phyloP scores from a whole-genome alignment of 2,888 invertebrate species.

The Acanthopleura granulata region DNA sequence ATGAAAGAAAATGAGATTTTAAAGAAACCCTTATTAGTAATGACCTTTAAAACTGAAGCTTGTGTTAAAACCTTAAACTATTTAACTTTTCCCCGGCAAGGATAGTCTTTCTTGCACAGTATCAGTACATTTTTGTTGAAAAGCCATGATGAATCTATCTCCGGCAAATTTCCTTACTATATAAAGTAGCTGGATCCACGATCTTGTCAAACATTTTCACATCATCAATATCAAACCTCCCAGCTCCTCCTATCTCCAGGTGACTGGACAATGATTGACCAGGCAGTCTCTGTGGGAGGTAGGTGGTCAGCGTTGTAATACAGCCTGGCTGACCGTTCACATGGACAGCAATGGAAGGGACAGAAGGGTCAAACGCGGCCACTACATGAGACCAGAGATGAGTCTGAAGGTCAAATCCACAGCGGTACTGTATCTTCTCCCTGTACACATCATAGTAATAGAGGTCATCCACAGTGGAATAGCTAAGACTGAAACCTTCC shows the following conservation, averaged over 20 bases:
- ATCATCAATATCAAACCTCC: conserved; percentile 6
- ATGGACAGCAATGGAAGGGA: not conserved
- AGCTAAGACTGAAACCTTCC: not conserved
- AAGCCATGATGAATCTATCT: too few species aligned
- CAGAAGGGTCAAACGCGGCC: not conserved
- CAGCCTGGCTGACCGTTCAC: not conserved
- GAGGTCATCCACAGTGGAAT: not conserved
- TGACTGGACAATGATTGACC: not conserved
- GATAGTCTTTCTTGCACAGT: too few species aligned
- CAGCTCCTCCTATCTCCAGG: not conserved
- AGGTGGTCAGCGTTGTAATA: not conserved
- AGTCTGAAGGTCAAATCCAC: conserved; percentile 4
- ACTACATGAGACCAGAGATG: conserved; percentile 1
- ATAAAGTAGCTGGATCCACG: not conserved
- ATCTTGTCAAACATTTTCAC: not conserved
- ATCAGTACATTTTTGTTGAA: too few species aligned
- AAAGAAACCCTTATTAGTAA: too few species aligned
- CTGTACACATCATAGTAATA: not conserved
- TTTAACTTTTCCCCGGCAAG: too few species aligned
- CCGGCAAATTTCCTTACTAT: not conserved
- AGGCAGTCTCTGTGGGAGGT: not conserved
- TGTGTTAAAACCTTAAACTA: too few species aligned
- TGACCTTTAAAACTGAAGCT: too few species aligned
- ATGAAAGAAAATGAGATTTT: too few species aligned
- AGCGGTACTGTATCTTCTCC: not conserved